These are phyloP conservation scores for Ranitomeya imitator DNA, from an alignment of 2,113 vertebrate genomes.

Conservation along the genomic window DNA sequence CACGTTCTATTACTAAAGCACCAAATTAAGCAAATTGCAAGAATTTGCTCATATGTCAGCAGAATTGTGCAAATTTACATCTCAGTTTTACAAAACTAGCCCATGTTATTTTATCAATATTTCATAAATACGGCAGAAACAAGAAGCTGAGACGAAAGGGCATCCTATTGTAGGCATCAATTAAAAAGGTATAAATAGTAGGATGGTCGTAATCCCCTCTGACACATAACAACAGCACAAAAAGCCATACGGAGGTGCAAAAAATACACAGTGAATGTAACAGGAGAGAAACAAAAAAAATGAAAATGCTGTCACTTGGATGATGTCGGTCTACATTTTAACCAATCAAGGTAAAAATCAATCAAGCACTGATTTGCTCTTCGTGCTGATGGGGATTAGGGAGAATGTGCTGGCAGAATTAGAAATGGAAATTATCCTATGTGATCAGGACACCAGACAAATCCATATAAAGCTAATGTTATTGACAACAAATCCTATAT, in stretches of 20 bases:
- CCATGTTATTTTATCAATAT: background rate
- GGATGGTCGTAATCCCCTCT: background rate
- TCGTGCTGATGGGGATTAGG: background rate
- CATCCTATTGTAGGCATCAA: background rate
- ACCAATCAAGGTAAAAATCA: background rate
- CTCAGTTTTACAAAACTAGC: background rate
- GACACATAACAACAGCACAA: background rate
- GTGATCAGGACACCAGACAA: background rate
- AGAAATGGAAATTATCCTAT: background rate
- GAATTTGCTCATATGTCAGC: conserved; percentile 12
- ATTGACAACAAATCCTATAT: background rate
- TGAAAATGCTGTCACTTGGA: background rate
- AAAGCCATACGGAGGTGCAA: background rate
- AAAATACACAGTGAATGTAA: background rate
- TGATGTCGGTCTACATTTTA: background rate
- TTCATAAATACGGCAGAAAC: background rate
- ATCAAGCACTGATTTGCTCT: background rate
- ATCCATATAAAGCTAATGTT: background rate
- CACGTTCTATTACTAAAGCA: conserved; percentile 8
- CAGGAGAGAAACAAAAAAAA: background rate
- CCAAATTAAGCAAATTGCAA: conserved; percentile 1
- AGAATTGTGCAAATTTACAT: background rate
- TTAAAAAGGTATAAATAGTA: background rate
- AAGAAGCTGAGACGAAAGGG: background rate
- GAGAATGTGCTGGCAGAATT: too few species aligned